Percentiles rank a stretch among this genome's conserved stretches.
Evolutionary conservation across 2,797 vertebrate genomes (phyloP).

Genomic region (Coregonus suidteri): DNA sequence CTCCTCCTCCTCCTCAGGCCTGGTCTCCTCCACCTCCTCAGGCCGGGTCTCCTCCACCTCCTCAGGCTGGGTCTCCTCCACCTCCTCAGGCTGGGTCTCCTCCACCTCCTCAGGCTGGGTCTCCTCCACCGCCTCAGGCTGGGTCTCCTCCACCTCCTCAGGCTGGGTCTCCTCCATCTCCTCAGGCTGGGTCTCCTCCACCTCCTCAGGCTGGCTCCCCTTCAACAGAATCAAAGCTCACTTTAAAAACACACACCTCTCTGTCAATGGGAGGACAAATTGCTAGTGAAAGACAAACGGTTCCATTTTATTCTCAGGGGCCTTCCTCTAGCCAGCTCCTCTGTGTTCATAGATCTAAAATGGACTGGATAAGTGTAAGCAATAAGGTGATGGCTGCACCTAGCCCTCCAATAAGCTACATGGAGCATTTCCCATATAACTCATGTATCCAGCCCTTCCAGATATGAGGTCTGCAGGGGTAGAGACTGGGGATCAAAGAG

Average conservation of each 20-base stretch:
- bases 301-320: not conserved
- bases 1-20: not conserved
- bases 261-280: no score
- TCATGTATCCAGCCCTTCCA: not conserved
- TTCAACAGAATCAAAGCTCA: constrained; percentile 7
- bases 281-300: not conserved
- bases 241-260: not conserved
- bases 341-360: not conserved
- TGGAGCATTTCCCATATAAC: no score
- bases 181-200: not conserved
- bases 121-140: not conserved
- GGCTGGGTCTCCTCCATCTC: not conserved
- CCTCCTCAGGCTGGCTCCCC: constrained; percentile 23
- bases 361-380: not conserved
- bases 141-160: not conserved
- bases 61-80: not conserved
- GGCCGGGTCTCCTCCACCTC: not conserved
- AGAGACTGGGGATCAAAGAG: not conserved
- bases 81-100: not conserved
- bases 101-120: not conserved
- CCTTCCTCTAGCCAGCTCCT: not conserved
- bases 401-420: not conserved
- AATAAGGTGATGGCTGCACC: not conserved
- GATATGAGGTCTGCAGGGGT: not conserved
- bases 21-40: not conserved